Conservation (phyloP, 2,113 vertebrate species). For the Marmota monax region DNA sequence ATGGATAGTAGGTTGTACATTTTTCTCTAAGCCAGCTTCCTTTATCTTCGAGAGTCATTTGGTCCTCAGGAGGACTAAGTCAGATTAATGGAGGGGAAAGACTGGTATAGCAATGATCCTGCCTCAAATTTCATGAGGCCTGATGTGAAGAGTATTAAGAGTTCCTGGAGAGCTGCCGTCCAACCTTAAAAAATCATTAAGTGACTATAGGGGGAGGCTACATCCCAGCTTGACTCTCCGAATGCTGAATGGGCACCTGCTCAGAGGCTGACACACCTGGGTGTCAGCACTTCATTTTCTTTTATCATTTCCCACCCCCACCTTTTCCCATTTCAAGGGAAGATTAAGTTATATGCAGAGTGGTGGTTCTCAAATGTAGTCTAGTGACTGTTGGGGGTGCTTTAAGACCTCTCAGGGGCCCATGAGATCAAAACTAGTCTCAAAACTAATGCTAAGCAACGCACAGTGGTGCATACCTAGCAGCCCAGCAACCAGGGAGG, state of each 20-base stretch:
- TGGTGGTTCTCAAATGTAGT: not conserved
- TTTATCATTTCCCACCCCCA: not conserved
- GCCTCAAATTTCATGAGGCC: constrained; percentile 18
- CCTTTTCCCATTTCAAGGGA: not conserved
- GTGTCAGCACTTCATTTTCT: not conserved
- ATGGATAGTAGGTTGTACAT: not conserved
- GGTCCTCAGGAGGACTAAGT: not conserved
- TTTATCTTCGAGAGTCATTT: constrained; percentile 42
- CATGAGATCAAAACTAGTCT: constrained; percentile 13
- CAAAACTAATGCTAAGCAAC: not conserved
- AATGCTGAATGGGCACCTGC: not conserved
- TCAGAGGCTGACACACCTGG: not conserved
- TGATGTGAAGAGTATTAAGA: not conserved
- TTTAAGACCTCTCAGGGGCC: not conserved
- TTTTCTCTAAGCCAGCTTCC: constrained; percentile 37
- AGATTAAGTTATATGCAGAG: not conserved
- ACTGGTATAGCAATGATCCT: not conserved
- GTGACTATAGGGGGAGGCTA: not conserved
- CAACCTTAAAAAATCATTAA: constrained; percentile 25
- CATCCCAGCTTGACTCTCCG: not conserved
- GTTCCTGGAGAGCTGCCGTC: not conserved
- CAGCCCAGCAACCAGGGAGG: not conserved
- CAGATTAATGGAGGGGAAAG: constrained; percentile 36
- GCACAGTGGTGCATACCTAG: not conserved
- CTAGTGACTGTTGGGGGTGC: not conserved